Evolutionary conservation across 2,113 vertebrate genomes (phyloP).

Genomic region (Calidris pugnax): DNA sequence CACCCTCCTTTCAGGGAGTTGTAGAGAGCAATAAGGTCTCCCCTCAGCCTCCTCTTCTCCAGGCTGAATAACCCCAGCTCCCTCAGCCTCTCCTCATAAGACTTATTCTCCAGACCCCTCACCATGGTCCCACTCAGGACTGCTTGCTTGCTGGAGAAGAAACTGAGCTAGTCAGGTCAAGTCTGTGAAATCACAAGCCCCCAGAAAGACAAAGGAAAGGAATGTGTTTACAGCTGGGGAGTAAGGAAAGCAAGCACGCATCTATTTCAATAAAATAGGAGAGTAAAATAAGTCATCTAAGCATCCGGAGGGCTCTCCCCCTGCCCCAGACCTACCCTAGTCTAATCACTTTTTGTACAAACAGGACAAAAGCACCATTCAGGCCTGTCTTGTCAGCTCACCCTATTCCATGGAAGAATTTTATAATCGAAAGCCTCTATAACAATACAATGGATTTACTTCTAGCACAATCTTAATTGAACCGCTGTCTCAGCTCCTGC

Average conservation of each 20-base stretch:
- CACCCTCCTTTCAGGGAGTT: no score
- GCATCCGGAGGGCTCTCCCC: background rate
- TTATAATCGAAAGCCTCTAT: background rate
- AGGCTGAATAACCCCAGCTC: no score
- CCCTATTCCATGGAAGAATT: background rate
- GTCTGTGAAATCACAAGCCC: background rate
- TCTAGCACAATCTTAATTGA: slow-evolving; percentile 38
- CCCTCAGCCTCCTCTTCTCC: no score
- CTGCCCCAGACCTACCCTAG: background rate
- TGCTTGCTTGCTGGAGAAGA: background rate
- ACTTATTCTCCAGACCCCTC: no score
- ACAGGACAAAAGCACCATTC: background rate
- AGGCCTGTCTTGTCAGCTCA: background rate
- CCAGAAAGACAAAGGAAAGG: no score
- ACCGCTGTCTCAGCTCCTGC: background rate
- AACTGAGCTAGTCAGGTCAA: background rate
- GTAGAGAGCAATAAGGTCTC: no score
- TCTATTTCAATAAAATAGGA: background rate
- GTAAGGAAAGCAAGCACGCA: background rate
- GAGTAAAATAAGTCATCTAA: background rate
- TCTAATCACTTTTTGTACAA: background rate
- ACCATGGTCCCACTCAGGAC: background rate
- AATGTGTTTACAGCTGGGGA: background rate
- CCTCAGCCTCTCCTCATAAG: no score
- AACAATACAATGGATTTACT: slow-evolving; percentile 10